Conservation (phyloP, 1,140 invertebrate genomes). For the Thaumetopoea pityocampa region DNA sequence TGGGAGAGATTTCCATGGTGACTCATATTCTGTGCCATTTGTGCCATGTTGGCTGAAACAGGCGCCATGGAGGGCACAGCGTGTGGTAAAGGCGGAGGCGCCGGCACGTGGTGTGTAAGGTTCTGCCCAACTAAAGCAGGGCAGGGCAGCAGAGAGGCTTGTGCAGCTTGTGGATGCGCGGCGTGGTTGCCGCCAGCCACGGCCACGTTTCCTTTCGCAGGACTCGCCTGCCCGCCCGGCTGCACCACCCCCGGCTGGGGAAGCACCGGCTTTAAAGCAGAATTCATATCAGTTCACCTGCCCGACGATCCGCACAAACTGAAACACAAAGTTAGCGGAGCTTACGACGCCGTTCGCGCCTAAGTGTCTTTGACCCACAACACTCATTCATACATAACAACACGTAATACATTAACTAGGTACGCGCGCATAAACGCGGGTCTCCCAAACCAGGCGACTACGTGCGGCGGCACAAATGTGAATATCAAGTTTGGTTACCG, state of each 20-base stretch:
- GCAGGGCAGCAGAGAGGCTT: slow-evolving; percentile 50
- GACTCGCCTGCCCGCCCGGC: slow-evolving; percentile 59
- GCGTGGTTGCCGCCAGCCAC: slow-evolving; percentile 53
- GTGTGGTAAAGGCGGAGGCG: slow-evolving; percentile 45
- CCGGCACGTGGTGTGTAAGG: slow-evolving; percentile 47
- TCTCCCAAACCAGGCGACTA: slow-evolving; percentile 32
- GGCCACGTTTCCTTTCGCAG: slow-evolving; percentile 59
- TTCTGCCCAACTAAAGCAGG: slow-evolving; percentile 61
- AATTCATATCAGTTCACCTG: slow-evolving; percentile 70
- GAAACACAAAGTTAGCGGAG: slow-evolving; percentile 52
- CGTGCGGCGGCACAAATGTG: slow-evolving; percentile 15
- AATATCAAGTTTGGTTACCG: slow-evolving; percentile 48
- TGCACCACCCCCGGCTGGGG: slow-evolving; percentile 68
- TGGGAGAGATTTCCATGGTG: slow-evolving; percentile 69
- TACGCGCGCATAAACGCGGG: slow-evolving; percentile 64
- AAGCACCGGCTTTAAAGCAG: slow-evolving; percentile 75
- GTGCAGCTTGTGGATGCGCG: slow-evolving; percentile 55
- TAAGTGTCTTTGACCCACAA: slow-evolving; percentile 73
- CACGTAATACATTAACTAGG: slow-evolving; percentile 49
- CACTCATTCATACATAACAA: slow-evolving; percentile 69
- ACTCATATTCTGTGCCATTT: slow-evolving; percentile 71
- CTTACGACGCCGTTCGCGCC: slow-evolving; percentile 49
- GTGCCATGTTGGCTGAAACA: slow-evolving; percentile 64
- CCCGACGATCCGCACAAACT: slow-evolving; percentile 39
- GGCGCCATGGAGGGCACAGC: slow-evolving; percentile 62